Percentiles rank a stretch among this genome's conserved stretches.
phyloP scores from a whole-genome alignment of 2,797 vertebrate genomes.

The Enoplosus armatus region DNA sequence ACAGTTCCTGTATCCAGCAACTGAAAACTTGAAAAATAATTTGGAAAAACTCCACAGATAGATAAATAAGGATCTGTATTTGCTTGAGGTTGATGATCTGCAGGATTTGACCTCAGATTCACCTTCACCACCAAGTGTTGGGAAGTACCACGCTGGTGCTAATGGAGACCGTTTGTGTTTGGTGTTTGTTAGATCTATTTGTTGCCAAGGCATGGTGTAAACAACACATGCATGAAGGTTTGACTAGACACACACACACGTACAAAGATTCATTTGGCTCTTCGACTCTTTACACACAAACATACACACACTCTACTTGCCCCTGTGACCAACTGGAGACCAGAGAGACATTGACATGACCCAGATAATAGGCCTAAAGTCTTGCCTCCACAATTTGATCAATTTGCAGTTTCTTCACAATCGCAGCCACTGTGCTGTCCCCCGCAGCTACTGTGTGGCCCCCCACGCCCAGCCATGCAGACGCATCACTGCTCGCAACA shows the following conservation, averaged over 20 bases:
- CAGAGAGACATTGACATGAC: constrained; percentile 87
- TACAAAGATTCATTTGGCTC: constrained; percentile 52
- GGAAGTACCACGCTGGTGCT: constrained; percentile 72
- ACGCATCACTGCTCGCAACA: constrained; percentile 71
- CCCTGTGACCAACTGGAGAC: constrained; percentile 80
- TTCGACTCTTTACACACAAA: constrained; percentile 57
- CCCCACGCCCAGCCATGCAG: constrained; percentile 68
- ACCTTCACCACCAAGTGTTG: constrained; percentile 59
- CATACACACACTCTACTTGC: constrained; percentile 57
- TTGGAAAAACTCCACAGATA: constrained; percentile 9
- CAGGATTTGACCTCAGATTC: constrained; percentile 66
- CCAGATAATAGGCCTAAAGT: constrained; percentile 88
- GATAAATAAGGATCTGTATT: not conserved
- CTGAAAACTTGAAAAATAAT: constrained; percentile 33
- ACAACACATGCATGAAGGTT: constrained; percentile 68
- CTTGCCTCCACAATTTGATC: constrained; percentile 88
- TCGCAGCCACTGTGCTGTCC: constrained; percentile 79
- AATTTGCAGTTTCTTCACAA: constrained; percentile 86
- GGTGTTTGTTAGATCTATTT: constrained; percentile 77
- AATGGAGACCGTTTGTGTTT: constrained; percentile 71
- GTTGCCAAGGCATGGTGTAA: constrained; percentile 59
- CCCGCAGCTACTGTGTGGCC: constrained; percentile 78
- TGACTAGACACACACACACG: constrained; percentile 52
- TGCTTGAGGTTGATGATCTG: constrained; percentile 13
- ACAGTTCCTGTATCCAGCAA: constrained; percentile 34